Base-by-base conservation (phyloP, 1,140 invertebrate species). In the Phortica variegata region DNA sequence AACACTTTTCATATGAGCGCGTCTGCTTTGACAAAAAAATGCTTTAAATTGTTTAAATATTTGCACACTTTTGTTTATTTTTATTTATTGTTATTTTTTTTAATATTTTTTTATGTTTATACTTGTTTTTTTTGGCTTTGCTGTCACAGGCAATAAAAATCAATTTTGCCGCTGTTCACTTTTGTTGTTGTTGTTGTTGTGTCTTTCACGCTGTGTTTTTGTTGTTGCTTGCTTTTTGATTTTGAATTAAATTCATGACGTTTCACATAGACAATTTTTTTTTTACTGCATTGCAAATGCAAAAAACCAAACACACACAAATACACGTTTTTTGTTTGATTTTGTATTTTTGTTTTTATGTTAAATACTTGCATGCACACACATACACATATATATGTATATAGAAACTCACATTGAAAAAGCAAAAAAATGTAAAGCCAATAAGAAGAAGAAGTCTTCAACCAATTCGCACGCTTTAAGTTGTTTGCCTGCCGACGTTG, bases 141-240 rank as follows among this genome's bases (percentile, higher is more conserved):
- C 43, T 58, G 47, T 56, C 65, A 38, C 46, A 54, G 41, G 47
- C 53, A 65, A 68, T 59, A 65, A 59, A 61, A 65, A 66, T 69
- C 61, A 65, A 65, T 70, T 70, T 69, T 54, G 56, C 56, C 43
- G 43, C 43, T 13, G 1, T 36, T 23, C 10, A 9, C 36, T 44
- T 44, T 44, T 33, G 43, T 44, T 44, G 33, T 44, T 31, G 23
- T 26, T 26, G 5, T 26, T 26, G 5, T 6, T 26, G 5, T 26
- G 23, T 26, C 10, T 26, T 26, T 26, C 23, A 26, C 5, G 23
- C 10, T 26, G 5, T 26, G 23, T 26, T 26, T 26, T 26, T 26
- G 23, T 26, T 26, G 23, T 26, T 26, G 23, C 5, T 6, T 26
- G 23, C 23, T 26, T 26, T 26, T 26, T n/a, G n/a, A n/a, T n/a